Evolutionary conservation across 30 jellyfish, hydroid and myxozoan genomes (phyloP), one percentile per base, ranked within the genome.

Genomic region (Chrysaora quinquecirrha): DNA sequence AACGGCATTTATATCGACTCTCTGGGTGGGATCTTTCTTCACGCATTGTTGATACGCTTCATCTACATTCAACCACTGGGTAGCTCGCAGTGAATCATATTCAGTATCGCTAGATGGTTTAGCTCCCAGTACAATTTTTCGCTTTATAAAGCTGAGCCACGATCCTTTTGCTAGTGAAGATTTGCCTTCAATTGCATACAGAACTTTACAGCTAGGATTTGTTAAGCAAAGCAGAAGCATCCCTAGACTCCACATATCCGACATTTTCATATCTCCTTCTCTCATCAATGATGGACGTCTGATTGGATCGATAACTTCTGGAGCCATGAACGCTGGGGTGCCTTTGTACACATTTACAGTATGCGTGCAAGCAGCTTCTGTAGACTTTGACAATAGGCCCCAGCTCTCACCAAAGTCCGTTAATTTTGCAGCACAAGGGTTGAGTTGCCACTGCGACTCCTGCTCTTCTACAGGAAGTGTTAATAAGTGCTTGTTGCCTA

Each of bases 211-310:
- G 33, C 12, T 9, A 60, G 80, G 80, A 35, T 68, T 68, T 1
- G 30, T 0, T 1, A 68, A 31, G n/a, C 80, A 68, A n/a, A 32
- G 25, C 16, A 68, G 64, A 22, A 68, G 61, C 64, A 35, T 68
- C 21, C 80, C 80, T n/a, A 68, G 64, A 31, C 80, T 68, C 80
- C 60, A 68, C 0, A 68, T 68, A 35, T 68, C 80, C 31, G 80
- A 4, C 31, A 14, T 68, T 35, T 68, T 28, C 80, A 68, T 30
- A 0, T 68, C 80, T 2, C 31, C 64, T n/a, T 68, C 80, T 20
- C 64, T 68, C 64, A 68, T 68, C 1, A 21, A n/a, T 1, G 33
- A 68, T 68, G 64, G 64, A 1, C 80, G 64, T 32, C 33, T 32
- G 27, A 23, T 32, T 1, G 80, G 80, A 32, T 68, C 64, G 1